Evolutionary conservation across 2,888 invertebrate genomes (phyloP).

Genomic region (Carabus problematicus): DNA sequence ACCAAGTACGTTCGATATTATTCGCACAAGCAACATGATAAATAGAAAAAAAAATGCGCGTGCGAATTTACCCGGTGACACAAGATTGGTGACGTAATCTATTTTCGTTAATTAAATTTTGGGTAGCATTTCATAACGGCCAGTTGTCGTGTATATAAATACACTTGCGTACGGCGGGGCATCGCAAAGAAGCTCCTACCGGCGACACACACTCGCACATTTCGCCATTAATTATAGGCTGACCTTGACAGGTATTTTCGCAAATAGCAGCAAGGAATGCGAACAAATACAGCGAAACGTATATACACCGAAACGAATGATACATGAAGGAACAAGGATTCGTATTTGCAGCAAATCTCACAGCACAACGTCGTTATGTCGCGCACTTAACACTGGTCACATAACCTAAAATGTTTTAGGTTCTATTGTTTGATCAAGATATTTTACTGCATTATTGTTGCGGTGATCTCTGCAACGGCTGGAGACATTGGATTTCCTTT

Average conservation of each 20-base stretch:
- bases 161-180: constrained; percentile 27
- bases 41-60: constrained; percentile 12
- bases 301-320: background rate
- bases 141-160: constrained; percentile 34
- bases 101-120: constrained; percentile 40
- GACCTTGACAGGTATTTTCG: constrained; percentile 40
- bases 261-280: constrained; percentile 20
- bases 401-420: background rate
- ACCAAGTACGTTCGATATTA: background rate
- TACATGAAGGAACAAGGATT: background rate
- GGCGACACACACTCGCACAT: constrained; percentile 5
- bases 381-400: background rate
- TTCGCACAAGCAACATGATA: background rate
- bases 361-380: background rate
- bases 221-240: constrained; percentile 35
- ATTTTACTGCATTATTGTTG: constrained; percentile 31
- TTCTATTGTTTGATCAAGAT: background rate
- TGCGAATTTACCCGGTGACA: constrained; percentile 16
- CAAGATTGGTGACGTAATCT: constrained; percentile 5
- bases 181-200: constrained; percentile 6
- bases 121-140: constrained; percentile 35
- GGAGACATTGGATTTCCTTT: constrained; percentile 48
- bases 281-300: constrained; percentile 25
- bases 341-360: background rate
- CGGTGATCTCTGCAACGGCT: constrained; percentile 11